These are phyloP conservation scores for Drosophila fungiperda DNA, from an alignment of 2,888 invertebrate genomes.

Conservation along the genomic window DNA sequence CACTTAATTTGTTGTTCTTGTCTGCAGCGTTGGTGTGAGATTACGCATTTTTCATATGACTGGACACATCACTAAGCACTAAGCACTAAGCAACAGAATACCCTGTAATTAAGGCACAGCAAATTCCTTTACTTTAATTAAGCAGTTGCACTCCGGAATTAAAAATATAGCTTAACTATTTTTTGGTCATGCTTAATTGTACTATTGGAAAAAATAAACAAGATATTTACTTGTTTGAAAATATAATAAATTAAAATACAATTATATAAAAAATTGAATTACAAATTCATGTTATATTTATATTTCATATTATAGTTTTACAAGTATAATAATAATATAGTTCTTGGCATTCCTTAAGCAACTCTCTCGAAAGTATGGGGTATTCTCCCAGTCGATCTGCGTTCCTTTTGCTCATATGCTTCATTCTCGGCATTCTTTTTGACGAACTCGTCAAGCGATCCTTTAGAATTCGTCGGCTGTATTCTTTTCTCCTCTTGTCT, in stretches of 20 bases:
- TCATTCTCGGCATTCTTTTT: constrained; percentile 26
- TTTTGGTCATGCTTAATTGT: not conserved
- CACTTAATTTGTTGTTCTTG: constrained; percentile 77
- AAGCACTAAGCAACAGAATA: constrained; percentile 20
- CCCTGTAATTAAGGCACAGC: constrained; percentile 11
- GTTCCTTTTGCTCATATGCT: not conserved
- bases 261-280: too few relatives aligned
- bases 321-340: too few relatives aligned
- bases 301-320: too few relatives aligned
- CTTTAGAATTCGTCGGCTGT: constrained; percentile 63
- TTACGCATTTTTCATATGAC: constrained; percentile 70
- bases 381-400: constrained; percentile 14
- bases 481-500: constrained; percentile 25
- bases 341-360: not conserved
- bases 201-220: not conserved
- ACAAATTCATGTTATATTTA: too few relatives aligned
- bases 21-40: constrained; percentile 67
- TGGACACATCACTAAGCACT: constrained; percentile 24
- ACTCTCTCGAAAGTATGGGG: constrained; percentile 10
- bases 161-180: not conserved
- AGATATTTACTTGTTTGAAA: not conserved
- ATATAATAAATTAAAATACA: not conserved
- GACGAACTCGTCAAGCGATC: constrained; percentile 55
- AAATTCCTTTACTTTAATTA: not conserved
- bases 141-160: not conserved